Percentiles rank a stretch among this genome's conserved stretches.
These are phyloP conservation scores for Nemoura dubitans DNA, from an alignment of 2,888 invertebrate species.

Conservation along the genomic window DNA sequence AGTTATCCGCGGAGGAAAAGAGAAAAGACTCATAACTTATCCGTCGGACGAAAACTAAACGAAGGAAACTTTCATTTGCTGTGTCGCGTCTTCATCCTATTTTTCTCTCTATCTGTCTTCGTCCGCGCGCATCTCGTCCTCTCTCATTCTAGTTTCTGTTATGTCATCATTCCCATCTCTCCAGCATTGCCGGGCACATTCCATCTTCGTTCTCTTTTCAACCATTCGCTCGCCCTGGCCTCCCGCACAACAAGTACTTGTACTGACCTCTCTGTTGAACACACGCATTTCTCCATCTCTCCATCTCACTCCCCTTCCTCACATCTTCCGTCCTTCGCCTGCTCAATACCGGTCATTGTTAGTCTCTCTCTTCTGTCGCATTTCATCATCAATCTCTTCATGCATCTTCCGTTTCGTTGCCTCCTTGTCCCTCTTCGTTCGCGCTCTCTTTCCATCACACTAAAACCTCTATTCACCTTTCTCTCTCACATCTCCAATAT, in stretches of 20 bases:
- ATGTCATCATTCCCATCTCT: not conserved
- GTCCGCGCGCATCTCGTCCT: not conserved
- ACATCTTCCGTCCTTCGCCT: not conserved
- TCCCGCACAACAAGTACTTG: conserved; percentile 8
- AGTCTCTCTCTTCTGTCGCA: not conserved
- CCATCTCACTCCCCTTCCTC: not conserved
- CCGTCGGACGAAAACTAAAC: not conserved
- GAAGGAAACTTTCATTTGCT: conserved; percentile 3
- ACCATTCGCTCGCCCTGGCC: not conserved
- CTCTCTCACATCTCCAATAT: not conserved
- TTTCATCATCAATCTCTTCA: not conserved
- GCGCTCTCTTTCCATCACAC: not conserved
- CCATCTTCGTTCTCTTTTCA: not conserved
- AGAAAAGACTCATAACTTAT: not conserved
- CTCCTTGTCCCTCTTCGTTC: not conserved
- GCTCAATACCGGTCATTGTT: not conserved
- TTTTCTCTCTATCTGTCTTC: not conserved
- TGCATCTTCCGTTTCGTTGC: conserved; percentile 1
- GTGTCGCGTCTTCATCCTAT: too few relatives aligned
- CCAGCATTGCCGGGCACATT: too few relatives aligned
- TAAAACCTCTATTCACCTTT: not conserved
- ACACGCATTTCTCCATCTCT: not conserved
- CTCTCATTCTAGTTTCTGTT: not conserved
- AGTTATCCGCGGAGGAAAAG: not conserved
- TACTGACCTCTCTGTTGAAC: not conserved